phyloP scores from a whole-genome alignment of 2,888 invertebrate species.

The Subacronicta megacephala region DNA sequence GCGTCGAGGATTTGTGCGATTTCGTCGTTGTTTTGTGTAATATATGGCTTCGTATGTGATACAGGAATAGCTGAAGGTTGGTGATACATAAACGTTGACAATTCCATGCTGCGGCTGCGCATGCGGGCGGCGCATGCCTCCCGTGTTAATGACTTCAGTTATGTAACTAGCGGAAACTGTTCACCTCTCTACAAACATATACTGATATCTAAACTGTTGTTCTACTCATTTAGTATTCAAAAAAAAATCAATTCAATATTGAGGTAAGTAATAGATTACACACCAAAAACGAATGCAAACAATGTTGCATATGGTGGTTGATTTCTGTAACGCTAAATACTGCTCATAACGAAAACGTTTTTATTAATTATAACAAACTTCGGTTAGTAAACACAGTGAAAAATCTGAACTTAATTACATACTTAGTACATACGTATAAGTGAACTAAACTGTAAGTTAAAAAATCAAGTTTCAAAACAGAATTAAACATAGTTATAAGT shows the following conservation, averaged over 20 bases:
- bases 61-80: constrained; percentile 10
- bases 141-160: constrained; percentile 4
- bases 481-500: too few relatives aligned
- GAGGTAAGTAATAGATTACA: too few relatives aligned
- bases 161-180: constrained; percentile 18
- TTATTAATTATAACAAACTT: too few relatives aligned
- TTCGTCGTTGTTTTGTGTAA: too few relatives aligned
- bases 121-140: constrained; percentile 19
- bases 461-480: too few relatives aligned
- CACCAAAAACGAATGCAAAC: too few relatives aligned
- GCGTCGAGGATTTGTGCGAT: too few relatives aligned
- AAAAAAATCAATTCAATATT: not conserved
- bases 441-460: too few relatives aligned
- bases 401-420: too few relatives aligned
- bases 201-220: not conserved
- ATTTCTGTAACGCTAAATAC: not conserved
- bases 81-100: not conserved
- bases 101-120: not conserved
- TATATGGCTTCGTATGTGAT: not conserved
- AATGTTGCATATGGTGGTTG: too few relatives aligned
- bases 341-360: too few relatives aligned
- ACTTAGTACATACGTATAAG: too few relatives aligned
- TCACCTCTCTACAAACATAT: not conserved
- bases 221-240: not conserved
- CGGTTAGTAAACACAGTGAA: not conserved